Base-by-base conservation (phyloP, 2,113 vertebrate species). In the Plotosus lineatus region DNA sequence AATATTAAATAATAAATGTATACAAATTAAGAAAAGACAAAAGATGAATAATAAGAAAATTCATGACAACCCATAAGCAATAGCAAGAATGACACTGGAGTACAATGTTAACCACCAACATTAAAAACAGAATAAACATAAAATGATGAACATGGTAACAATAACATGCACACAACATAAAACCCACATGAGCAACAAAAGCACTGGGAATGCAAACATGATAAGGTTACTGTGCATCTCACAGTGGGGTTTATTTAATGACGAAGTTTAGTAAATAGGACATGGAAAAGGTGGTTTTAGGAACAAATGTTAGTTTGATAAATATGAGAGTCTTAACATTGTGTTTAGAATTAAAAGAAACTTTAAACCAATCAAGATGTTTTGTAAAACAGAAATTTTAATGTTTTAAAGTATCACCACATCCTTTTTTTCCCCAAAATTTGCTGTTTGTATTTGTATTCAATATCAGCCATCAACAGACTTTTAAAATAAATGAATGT, bases 1-100 rank as follows among this genome's bases (percentile, higher is more conserved):
- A 4, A 33, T 50, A 40, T 40, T 40, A 68, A 71, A 58, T 8
- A 55, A 79, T 28, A 71, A 78, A 72, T 31, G 63, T 5, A 66
- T 1, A 65, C 12, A 42, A 75, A 6, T 55, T 4, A 56, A 74
- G 5, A 19, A 42, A 65, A 40, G 21, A 74, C 31, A n/a, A 44
- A 66, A 77, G 66, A 75, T 44, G 50, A 55, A 65, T 65, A 75
- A 75, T 81, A 44, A 48, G 46, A 68, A 81, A 68, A 66, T 66
- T 4, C 53, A 60, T 33, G 44, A 75, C 44, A 75, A 65, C 46
- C 31, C 71, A 81, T 55, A 42, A 81, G 26, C 33, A 46, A 42
- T 50, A 12, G 56, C 71, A 66, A 75, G n/a, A 42, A 66, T 40
- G 17, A 80, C 66, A 72, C 21, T 31, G 7, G 14, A 53, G 63